Evolutionary conservation across 2,888 invertebrate species (phyloP).

Genomic region (Nephrotoma guestfalica): DNA sequence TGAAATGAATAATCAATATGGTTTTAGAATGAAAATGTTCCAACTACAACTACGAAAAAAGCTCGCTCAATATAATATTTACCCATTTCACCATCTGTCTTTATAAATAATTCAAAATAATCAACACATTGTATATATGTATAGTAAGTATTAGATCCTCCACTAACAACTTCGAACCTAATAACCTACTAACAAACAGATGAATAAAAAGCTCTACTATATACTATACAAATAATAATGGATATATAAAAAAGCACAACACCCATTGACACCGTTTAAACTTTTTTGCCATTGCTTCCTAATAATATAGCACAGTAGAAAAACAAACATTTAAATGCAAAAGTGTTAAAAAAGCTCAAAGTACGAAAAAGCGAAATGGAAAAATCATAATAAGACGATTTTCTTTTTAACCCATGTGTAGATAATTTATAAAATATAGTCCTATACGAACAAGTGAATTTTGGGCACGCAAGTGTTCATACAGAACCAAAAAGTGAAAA

Average conservation of each 20-base stretch:
- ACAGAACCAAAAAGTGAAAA: background rate
- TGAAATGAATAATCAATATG: background rate
- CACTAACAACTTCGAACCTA: background rate
- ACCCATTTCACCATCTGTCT: background rate
- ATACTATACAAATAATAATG: background rate
- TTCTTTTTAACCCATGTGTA: background rate
- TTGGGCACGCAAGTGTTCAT: background rate
- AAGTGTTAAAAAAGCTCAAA: background rate
- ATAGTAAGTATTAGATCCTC: background rate
- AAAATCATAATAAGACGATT: background rate
- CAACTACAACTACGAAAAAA: background rate
- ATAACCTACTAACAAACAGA: background rate
- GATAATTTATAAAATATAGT: background rate
- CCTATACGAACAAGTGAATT: background rate
- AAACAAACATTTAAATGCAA: background rate
- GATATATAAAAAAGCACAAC: background rate
- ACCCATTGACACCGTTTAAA: background rate
- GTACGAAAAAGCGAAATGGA: background rate
- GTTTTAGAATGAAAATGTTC: background rate
- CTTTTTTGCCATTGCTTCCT: background rate
- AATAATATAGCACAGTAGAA: background rate
- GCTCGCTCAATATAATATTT: background rate
- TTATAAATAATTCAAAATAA: background rate
- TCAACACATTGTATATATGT: background rate
- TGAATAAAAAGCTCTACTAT: background rate